Percentiles rank a stretch among this genome's conserved stretches.
Evolutionary conservation across 2,888 invertebrate species (phyloP).

Genomic region (Gasteruption jaculator): DNA sequence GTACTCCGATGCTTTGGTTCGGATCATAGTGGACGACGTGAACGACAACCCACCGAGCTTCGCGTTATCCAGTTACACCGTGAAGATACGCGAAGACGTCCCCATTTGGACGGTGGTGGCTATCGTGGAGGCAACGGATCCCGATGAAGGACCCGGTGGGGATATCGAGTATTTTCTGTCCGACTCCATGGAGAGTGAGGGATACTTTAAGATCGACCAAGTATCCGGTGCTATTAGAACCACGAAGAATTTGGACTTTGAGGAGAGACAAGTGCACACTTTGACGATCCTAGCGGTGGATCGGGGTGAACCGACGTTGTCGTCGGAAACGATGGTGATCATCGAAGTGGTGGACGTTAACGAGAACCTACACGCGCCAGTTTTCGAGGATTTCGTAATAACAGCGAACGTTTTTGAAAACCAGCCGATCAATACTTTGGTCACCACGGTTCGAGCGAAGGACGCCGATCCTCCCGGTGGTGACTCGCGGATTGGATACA

Average conservation of each 20-base stretch:
- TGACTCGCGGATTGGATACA: conserved; percentile 80
- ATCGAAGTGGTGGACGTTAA: conserved; percentile 92
- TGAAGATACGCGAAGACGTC: conserved; percentile 86
- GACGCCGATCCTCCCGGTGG: conserved; percentile 79
- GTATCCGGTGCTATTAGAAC: conserved; percentile 84
- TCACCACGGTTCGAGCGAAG: conserved; percentile 71
- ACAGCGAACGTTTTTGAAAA: conserved; percentile 76
- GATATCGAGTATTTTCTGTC: conserved; percentile 75
- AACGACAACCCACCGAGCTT: conserved; percentile 88
- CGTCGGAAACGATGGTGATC: conserved; percentile 74
- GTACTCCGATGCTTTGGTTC: conserved; percentile 76
- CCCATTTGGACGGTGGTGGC: conserved; percentile 85
- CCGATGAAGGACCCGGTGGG: conserved; percentile 80
- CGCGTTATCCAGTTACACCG: conserved; percentile 67
- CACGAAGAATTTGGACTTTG: conserved; percentile 76
- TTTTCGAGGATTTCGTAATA: conserved; percentile 77
- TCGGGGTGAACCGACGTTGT: conserved; percentile 76
- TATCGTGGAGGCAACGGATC: conserved; percentile 77
- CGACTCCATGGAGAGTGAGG: conserved; percentile 63
- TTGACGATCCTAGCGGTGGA: conserved; percentile 82
- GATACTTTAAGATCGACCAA: conserved; percentile 77
- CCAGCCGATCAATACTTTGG: conserved; percentile 69
- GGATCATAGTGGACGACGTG: conserved; percentile 80
- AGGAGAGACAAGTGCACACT: conserved; percentile 84
- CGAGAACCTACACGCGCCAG: conserved; percentile 82